Base-by-base conservation (phyloP, 2,888 invertebrate species). In the Campaea margaritaria region DNA sequence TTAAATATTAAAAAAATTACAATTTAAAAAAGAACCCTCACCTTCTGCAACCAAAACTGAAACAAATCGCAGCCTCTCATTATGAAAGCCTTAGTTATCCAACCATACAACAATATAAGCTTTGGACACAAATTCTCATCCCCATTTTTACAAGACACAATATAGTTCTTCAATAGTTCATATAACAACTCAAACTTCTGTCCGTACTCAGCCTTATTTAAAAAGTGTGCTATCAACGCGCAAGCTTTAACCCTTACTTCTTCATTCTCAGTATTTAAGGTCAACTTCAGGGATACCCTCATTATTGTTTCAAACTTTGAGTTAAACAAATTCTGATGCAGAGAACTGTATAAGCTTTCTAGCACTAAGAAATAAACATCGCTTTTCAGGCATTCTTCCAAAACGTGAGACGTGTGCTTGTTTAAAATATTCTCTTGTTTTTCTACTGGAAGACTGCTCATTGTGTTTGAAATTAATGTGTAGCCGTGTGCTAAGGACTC, bases 121-220 rank as follows among this genome's bases (percentile, higher is more conserved):
- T 74, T 79, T 0, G 81, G 75, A 65, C 86, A 85, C 11, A 87
- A 44, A 3, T 66, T 67, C 1, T 74, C 65, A 53, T 83, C 75
- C 0, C 80, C 76, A 21, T 74, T 74, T 48, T 67, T 74, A 64
- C 83, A 83, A 0, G 64, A 57, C 0, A 79, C 62, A 42, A 91
- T 63, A 59, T 75, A 70, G 41, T 60, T 76, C 70, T 85, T 89
- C 50, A 91, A 69, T 42, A 72, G 57, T 50, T 87, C 89, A 71
- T 91, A 89, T 0, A 91, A 56, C 9, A 83, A 45, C 67, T 91
- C 87, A 76, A 91, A 91, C 36, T 78, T 82, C 58, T 82, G 78
- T 0, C 89, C 89, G 50, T 75, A 78, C 28, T 90, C 89, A 0
- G 82, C 86, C 80, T 95, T 95, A 74, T 95, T 95, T 44, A 95